Evolutionary conservation across 1,140 invertebrate species (phyloP).

Genomic region (Vanessa atalanta): DNA sequence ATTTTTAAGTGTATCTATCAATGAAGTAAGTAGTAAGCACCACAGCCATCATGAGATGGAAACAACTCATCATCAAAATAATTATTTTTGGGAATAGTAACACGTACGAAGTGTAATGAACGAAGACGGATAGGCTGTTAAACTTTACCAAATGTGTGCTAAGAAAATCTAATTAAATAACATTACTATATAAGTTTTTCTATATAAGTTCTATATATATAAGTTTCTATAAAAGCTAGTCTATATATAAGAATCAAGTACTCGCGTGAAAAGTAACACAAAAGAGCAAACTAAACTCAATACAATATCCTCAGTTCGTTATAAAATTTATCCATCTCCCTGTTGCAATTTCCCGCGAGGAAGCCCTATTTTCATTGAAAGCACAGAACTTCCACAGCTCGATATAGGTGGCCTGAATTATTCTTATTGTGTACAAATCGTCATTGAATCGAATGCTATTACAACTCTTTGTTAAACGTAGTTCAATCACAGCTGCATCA

Average conservation of each 20-base stretch:
- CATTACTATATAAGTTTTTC: too few relatives aligned
- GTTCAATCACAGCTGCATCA: slow-evolving; percentile 17
- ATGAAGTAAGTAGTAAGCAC: too few relatives aligned
- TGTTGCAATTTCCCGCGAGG: slow-evolving; percentile 31
- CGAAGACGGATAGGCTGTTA: too few relatives aligned
- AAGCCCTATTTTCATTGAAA: slow-evolving; percentile 16
- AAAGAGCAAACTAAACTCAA: slow-evolving; percentile 31
- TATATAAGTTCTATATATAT: too few relatives aligned
- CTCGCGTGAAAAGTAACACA: slow-evolving; percentile 15
- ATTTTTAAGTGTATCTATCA: too few relatives aligned
- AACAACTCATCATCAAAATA: too few relatives aligned
- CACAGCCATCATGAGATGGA: too few relatives aligned
- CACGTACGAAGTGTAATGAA: too few relatives aligned
- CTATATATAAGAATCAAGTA: slow-evolving; percentile 5
- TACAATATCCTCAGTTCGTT: slow-evolving; percentile 39
- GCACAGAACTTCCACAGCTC: not conserved
- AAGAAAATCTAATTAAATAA: too few relatives aligned
- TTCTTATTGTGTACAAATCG: slow-evolving; percentile 11
- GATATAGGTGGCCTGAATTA: slow-evolving; percentile 12
- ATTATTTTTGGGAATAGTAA: too few relatives aligned
- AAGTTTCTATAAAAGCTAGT: too few relatives aligned
- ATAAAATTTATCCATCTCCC: slow-evolving; percentile 33
- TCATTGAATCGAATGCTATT: slow-evolving; percentile 15
- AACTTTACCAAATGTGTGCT: too few relatives aligned
- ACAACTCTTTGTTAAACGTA: slow-evolving; percentile 6